Base-by-base conservation (phyloP, 1,140 invertebrate genomes). In the Adoxophyes honmai region DNA sequence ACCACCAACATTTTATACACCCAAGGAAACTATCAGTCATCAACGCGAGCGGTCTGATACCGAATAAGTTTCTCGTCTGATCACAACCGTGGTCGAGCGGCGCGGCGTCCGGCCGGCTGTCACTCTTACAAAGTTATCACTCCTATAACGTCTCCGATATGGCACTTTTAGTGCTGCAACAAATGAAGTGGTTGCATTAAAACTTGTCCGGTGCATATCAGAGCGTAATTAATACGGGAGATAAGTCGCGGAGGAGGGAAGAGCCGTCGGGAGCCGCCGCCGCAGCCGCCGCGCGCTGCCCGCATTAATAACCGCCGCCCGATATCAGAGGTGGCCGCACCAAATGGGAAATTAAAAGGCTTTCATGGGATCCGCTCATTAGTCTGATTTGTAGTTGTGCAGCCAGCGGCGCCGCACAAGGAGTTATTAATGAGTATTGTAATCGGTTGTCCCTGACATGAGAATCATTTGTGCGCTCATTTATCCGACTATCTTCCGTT, bases 101-200 rank as follows among this genome's bases (percentile, higher is more conserved):
- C 38, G 18, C 57, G 51, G 33, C 62, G 60, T 42, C 52, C 60
- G 62, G 62, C 64, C 78, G 75, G 76, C 75, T 77, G 73, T 79
- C 73, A 70, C 48, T 53, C 11, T 53, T 42, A 71, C 81, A 84
- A 84, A 86, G 82, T 81, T 87, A 84, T 84, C 81, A 69, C 64
- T 62, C 39, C 56, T 72, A 71, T 75, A 81, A 73, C 75, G 74
- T 81, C 73, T 64, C 70, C 67, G 78, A 86, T 84, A 84, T 80
- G 74, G 79, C 79, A 82, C 84, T 81, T 73, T 75, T 70, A 75
- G 67, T 72, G 68, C 71, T 69, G 60, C 74, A 75, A 82, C 78
- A 86, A 86, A 88, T 86, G 82, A 88, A 88, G 82, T 80, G 75
- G 78, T 88, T 78, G 85, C 81, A 88, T 88, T 88, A 86, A 86